Base-by-base conservation (phyloP, 2,113 vertebrate genomes). In the Pithys albifrons region DNA sequence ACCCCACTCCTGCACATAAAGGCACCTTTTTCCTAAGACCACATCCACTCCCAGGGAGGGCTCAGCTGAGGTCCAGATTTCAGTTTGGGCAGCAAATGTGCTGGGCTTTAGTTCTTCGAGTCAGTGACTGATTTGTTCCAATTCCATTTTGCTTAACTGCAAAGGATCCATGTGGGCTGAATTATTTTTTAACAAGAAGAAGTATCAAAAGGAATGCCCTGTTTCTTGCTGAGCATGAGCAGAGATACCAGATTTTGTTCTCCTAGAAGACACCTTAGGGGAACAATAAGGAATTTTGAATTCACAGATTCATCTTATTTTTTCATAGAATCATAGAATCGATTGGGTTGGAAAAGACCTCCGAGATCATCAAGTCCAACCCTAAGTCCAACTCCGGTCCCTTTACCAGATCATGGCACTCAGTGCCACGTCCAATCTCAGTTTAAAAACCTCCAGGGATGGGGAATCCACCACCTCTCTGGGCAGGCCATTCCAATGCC, bases 1-100 rank as follows among this genome's bases (percentile, higher is more conserved):
- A 8, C 67, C 48, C 48, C 4, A 0, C 54, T 51, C 0, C 1
- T 29, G 24, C 3, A 10, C 19, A 7, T 24, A 28, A 8, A 11
- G 2, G 0, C 1, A 1, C 27, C 57, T 61, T 77, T 54, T 54
- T n/a, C 73, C 43, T 37, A 45, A 58, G 37, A 8, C 12, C 25
- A 8, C 4, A 1, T 55, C 54, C 19, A 4, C 37, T 33, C 61
- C 49, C 3, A 0, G 19, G 54, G 62, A 57, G 41, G 27, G 76
- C 35, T 82, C 41, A 73, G 45, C 46, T 62, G n/a, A 81, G 19
- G 33, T 27, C 73, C 49, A 9, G 6, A 11, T 45, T 54, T 51
- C 4, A 3, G 29, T 59, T 67, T 33, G 6, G 58, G 18, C 39
- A 22, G 35, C 59, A 35, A 46, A 14, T 1, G 3, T 19, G 46